Percentiles rank a stretch among this genome's conserved stretches.
Conservation (phyloP, 2,888 invertebrate species). For the Dolomedes plantarius region DNA sequence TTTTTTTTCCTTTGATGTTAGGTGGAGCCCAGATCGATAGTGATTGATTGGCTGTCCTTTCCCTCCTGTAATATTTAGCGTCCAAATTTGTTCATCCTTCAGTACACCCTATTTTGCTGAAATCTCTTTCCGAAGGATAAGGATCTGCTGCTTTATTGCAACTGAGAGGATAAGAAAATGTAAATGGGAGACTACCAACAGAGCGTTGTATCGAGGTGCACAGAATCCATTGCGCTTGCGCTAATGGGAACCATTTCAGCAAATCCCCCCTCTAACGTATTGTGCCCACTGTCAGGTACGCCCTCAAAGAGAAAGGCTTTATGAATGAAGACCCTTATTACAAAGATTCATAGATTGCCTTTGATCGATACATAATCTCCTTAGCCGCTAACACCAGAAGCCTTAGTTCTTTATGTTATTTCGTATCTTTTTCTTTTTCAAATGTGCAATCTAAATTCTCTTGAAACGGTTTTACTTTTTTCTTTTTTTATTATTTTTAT, state of each 20-base stretch:
- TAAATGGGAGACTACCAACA: neutral
- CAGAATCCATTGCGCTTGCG: neutral
- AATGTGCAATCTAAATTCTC: too few species aligned
- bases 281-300: neutral
- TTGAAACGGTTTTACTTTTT: too few species aligned
- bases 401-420: too few species aligned
- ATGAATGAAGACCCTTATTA: neutral
- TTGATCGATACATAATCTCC: neutral
- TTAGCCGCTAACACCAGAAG: neutral
- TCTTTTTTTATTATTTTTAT: too few species aligned
- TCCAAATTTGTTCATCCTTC: conserved; percentile 6
- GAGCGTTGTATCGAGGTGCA: neutral
- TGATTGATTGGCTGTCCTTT: conserved; percentile 32
- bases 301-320: neutral
- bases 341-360: neutral
- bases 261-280: neutral
- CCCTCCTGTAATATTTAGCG: neutral
- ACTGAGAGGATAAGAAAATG: neutral
- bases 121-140: neutral
- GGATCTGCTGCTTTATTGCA: neutral
- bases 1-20: neutral
- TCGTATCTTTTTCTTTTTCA: too few species aligned
- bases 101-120: neutral
- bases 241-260: neutral
- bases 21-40: conserved; percentile 37